phyloP scores from a whole-genome alignment of 2,888 invertebrate genomes.

The Tetheella fluctuosa region DNA sequence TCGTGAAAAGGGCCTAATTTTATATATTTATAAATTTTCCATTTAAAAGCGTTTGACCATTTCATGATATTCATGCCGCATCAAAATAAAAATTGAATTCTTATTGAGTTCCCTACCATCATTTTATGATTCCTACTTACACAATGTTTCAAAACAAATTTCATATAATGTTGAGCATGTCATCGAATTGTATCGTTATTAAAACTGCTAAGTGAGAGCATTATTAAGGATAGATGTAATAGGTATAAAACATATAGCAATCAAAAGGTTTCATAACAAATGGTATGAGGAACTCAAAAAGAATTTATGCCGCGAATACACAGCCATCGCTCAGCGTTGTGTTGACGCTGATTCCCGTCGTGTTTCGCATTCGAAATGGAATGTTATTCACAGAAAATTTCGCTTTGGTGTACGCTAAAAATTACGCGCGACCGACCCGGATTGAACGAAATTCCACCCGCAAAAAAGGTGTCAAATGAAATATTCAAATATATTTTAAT shows the following conservation, averaged over 20 bases:
- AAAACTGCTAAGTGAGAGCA: too few species aligned
- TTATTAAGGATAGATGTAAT: conserved; percentile 12
- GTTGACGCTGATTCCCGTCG: conserved; percentile 81
- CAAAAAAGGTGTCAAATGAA: conserved; percentile 85
- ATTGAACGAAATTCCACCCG: conserved; percentile 82
- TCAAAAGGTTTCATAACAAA: conserved; percentile 51
- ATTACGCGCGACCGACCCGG: conserved; percentile 77
- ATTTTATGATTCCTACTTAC: too few species aligned
- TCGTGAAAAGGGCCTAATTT: too few species aligned
- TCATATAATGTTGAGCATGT: too few species aligned
- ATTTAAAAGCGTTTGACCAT: too few species aligned
- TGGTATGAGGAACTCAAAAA: conserved; percentile 61
- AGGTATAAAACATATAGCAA: conserved; percentile 27
- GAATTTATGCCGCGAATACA: conserved; percentile 70
- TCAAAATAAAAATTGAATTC: too few species aligned
- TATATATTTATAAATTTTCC: too few species aligned
- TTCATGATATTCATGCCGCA: too few species aligned
- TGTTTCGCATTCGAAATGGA: conserved; percentile 80
- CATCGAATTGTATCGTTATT: too few species aligned
- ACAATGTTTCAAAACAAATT: too few species aligned
- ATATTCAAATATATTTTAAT: conserved; percentile 85
- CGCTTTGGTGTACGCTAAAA: conserved; percentile 79
- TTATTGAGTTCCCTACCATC: too few species aligned
- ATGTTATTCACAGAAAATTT: conserved; percentile 82
- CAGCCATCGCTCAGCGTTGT: conserved; percentile 77